phyloP scores from a whole-genome alignment of 1,140 invertebrate genomes.

The Nixonia krombeini region DNA sequence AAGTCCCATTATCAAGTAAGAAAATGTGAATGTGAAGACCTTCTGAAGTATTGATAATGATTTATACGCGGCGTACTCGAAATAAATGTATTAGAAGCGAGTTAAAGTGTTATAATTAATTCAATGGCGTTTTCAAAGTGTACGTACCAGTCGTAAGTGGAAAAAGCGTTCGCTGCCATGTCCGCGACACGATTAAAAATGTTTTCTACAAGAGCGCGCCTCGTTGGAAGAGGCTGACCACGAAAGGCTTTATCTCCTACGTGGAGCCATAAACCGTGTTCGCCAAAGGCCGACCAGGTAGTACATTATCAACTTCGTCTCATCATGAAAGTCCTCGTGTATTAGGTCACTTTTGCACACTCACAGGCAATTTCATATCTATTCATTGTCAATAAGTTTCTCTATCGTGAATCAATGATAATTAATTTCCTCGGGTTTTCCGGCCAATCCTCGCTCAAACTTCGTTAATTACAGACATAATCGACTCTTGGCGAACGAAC shows the following conservation, averaged over 20 bases:
- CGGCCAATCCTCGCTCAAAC: no score
- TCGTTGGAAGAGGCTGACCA: slow-evolving; percentile 34
- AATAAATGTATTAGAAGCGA: no score
- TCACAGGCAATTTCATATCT: slow-evolving; percentile 31
- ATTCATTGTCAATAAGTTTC: not conserved
- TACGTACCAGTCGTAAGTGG: slow-evolving; percentile 26
- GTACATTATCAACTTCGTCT: slow-evolving; percentile 46
- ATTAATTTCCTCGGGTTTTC: no score
- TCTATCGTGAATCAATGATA: not conserved
- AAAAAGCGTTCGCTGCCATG: slow-evolving; percentile 40
- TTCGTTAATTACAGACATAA: no score
- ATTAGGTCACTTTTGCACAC: slow-evolving; percentile 44
- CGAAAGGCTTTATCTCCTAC: slow-evolving; percentile 45
- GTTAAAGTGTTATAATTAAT: slow-evolving; percentile 27
- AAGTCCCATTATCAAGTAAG: no score
- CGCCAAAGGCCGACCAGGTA: slow-evolving; percentile 42
- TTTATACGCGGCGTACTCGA: no score
- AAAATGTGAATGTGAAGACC: no score
- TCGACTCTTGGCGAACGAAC: no score
- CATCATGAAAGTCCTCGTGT: slow-evolving; percentile 43
- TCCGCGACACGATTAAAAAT: slow-evolving; percentile 45
- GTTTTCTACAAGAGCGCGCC: slow-evolving; percentile 38
- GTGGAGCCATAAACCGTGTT: slow-evolving; percentile 46
- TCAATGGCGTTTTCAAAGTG: slow-evolving; percentile 35
- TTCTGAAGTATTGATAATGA: no score